Evolutionary conservation across 2,888 invertebrate species (phyloP).

Genomic region (Brachylomia viminalis): DNA sequence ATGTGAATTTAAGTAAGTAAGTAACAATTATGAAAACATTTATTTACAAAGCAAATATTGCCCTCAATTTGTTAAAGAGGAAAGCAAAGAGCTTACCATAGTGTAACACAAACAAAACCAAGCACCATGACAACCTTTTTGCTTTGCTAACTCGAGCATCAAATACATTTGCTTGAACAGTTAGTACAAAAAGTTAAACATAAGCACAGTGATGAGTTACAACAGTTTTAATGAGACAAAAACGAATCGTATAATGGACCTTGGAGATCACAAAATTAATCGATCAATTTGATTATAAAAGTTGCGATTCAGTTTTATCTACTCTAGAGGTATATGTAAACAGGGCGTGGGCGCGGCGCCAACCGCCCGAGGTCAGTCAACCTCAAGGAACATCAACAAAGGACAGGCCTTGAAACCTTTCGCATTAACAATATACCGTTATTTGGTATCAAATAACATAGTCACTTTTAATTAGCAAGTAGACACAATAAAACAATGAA

Average conservation of each 20-base stretch:
- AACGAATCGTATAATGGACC: background rate
- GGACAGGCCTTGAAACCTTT: slow-evolving; percentile 67
- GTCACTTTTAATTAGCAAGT: background rate
- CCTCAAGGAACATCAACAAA: slow-evolving; percentile 75
- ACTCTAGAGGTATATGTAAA: slow-evolving; percentile 12
- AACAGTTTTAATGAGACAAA: slow-evolving; percentile 16
- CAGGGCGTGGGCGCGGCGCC: slow-evolving; percentile 73
- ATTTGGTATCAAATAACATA: slow-evolving; percentile 29
- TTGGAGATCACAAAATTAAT: slow-evolving; percentile 6
- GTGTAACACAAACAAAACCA: slow-evolving; percentile 39
- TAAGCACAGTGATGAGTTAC: slow-evolving; percentile 21
- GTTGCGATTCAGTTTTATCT: slow-evolving; percentile 21
- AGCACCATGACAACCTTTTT: slow-evolving; percentile 43
- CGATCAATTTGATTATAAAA: background rate
- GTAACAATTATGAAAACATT: background rate
- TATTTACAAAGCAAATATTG: background rate
- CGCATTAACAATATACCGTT: slow-evolving; percentile 46
- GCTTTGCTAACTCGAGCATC: slow-evolving; percentile 29
- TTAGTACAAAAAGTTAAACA: slow-evolving; percentile 27
- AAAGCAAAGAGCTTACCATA: slow-evolving; percentile 29
- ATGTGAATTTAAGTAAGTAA: background rate
- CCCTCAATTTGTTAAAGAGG: background rate
- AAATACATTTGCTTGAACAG: slow-evolving; percentile 34
- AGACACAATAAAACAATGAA: background rate
- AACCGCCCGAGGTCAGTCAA: slow-evolving; percentile 76